Percentiles rank a stretch among this genome's conserved stretches.
These are phyloP conservation scores for Helicolenus hilgendorfi DNA, from an alignment of 2,797 vertebrate species.

Conservation along the genomic window DNA sequence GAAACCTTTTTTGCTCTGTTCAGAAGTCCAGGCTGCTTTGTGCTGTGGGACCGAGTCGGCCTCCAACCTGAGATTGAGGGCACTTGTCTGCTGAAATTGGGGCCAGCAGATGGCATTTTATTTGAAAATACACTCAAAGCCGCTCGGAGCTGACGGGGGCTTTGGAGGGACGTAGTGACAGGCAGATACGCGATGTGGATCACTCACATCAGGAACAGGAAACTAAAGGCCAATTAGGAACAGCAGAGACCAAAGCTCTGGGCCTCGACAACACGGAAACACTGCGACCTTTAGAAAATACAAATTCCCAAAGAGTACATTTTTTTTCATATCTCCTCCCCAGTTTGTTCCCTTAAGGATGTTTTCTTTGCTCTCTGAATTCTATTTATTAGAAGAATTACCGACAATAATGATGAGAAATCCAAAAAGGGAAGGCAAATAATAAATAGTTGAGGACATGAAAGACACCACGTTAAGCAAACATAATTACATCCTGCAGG, in stretches of 20 bases:
- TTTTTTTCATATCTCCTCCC: conserved; percentile 10
- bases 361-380: conserved; percentile 11
- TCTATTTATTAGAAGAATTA: conserved; percentile 13
- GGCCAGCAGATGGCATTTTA: conserved; percentile 83
- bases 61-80: conserved; percentile 83
- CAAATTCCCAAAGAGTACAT: conserved; percentile 5
- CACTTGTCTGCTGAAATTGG: conserved; percentile 82
- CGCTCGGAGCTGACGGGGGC: conserved; percentile 40
- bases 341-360: conserved; percentile 13
- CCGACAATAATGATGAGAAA: not conserved
- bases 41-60: conserved; percentile 39
- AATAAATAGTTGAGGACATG: not conserved
- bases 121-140: conserved; percentile 71
- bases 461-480: not conserved
- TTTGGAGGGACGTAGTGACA: conserved; percentile 36
- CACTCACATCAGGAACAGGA: conserved; percentile 49
- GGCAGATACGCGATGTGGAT: conserved; percentile 36
- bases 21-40: conserved; percentile 23
- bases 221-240: conserved; percentile 68
- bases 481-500: conserved; percentile 6
- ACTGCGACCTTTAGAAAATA: conserved; percentile 54
- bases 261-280: not conserved
- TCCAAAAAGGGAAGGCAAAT: not conserved
- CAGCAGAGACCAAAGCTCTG: conserved; percentile 31
- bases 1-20: conserved; percentile 46